phyloP scores from a whole-genome alignment of 2,113 vertebrate species.

The Macaca nemestrina region DNA sequence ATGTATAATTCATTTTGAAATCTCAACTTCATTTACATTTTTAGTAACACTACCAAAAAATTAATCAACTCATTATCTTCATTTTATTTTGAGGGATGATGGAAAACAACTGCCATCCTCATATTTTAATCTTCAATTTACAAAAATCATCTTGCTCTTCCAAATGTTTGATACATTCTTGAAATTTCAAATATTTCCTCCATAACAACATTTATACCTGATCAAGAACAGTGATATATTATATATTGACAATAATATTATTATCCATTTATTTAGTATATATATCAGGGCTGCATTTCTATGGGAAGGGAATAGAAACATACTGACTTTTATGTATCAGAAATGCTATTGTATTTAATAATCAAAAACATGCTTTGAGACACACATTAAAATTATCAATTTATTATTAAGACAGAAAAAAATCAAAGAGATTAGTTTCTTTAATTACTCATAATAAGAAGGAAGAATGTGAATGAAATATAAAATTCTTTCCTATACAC shows the following conservation, averaged over 20 bases:
- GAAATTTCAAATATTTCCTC: not conserved
- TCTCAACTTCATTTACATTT: not conserved
- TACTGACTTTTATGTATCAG: not conserved
- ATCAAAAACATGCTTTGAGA: not conserved
- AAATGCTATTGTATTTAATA: not conserved
- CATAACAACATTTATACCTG: not conserved
- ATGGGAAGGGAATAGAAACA: not conserved
- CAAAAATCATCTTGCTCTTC: not conserved
- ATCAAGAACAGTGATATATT: not conserved
- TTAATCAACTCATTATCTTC: not conserved
- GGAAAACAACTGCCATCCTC: not conserved
- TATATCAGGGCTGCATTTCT: not conserved
- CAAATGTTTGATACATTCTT: not conserved
- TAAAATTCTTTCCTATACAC: not conserved
- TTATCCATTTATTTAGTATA: not conserved
- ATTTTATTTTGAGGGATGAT: not conserved
- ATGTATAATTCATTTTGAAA: not conserved
- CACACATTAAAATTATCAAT: not conserved
- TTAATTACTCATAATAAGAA: not conserved
- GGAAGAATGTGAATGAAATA: not conserved
- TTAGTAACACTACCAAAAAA: not conserved
- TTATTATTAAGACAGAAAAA: not conserved
- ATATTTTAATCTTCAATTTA: not conserved
- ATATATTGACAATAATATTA: not conserved
- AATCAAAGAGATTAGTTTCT: not conserved